A percentile compares a stretch with the other conserved stretches of the same genome.
Conservation (phyloP, 2,888 invertebrate species). For the Phengaris arion region DNA sequence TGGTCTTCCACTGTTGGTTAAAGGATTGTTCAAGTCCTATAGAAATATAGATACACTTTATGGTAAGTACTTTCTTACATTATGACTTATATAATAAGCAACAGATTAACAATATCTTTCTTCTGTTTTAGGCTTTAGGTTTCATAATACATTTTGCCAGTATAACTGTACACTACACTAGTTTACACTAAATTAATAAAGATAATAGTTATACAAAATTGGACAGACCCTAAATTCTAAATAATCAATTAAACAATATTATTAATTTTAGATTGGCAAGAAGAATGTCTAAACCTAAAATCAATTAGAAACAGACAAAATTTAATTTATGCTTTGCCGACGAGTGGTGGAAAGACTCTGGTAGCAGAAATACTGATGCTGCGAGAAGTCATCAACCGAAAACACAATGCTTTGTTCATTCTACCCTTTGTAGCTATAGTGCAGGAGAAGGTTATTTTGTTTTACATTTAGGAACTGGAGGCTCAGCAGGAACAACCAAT, state of each 20-base stretch:
- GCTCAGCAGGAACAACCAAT: no score
- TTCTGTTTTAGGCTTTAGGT: neutral
- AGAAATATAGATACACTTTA: slow-evolving; percentile 91
- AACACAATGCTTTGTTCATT: slow-evolving; percentile 92
- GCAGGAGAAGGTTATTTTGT: slow-evolving; percentile 89
- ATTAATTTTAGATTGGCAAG: slow-evolving; percentile 89
- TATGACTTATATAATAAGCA: neutral
- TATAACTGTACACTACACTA: neutral
- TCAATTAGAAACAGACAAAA: slow-evolving; percentile 86
- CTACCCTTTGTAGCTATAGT: slow-evolving; percentile 97
- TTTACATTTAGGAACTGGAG: neutral
- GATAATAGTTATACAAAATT: no score
- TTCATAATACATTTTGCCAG: neutral
- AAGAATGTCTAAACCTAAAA: slow-evolving; percentile 91
- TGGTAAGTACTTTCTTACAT: slow-evolving; percentile 76
- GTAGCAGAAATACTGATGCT: slow-evolving; percentile 97
- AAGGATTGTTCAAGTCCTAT: slow-evolving; percentile 84
- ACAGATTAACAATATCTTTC: neutral
- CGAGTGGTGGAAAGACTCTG: slow-evolving; percentile 98
- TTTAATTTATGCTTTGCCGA: slow-evolving; percentile 95
- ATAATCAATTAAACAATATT: neutral
- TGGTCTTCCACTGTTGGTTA: slow-evolving; percentile 86
- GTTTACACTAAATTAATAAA: no score
- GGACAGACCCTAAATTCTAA: no score
- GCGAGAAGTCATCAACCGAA: slow-evolving; percentile 88